A percentile compares a stretch with the other conserved stretches of the same genome.
These are phyloP conservation scores for Corydoras maculifer DNA, from an alignment of 2,113 vertebrate genomes.

Conservation along the genomic window DNA sequence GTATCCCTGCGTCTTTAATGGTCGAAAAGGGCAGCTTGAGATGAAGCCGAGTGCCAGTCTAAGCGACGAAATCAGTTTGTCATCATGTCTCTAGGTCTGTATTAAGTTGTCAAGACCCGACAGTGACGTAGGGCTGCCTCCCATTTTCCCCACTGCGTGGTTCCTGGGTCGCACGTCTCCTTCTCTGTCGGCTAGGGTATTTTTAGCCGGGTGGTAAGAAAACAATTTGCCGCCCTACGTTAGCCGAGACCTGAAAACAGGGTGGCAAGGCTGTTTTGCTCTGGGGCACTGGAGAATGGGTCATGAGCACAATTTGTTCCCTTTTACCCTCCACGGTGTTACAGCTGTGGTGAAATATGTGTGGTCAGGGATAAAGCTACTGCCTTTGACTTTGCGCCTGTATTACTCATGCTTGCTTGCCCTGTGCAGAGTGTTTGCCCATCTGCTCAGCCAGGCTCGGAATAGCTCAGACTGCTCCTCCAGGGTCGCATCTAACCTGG, in stretches of 20 bases:
- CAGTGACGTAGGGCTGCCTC: slow-evolving; percentile 11
- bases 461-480: slow-evolving; percentile 39
- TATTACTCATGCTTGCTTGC: slow-evolving; percentile 23
- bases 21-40: no score
- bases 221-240: slow-evolving; percentile 25
- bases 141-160: slow-evolving; percentile 9
- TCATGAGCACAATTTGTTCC: slow-evolving; percentile 18
- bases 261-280: slow-evolving; percentile 6
- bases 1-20: no score
- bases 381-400: slow-evolving; percentile 25
- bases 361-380: slow-evolving; percentile 21
- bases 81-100: not conserved
- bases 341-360: slow-evolving; percentile 13
- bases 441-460: slow-evolving; percentile 43
- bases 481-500: slow-evolving; percentile 34
- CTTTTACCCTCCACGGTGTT: slow-evolving; percentile 7
- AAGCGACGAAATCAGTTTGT: slow-evolving; percentile 9
- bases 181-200: slow-evolving; percentile 29
- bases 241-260: slow-evolving; percentile 13
- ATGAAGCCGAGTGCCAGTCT: not conserved
- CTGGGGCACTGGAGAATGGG: not conserved
- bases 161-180: slow-evolving; percentile 13
- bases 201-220: slow-evolving; percentile 33
- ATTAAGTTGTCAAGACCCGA: slow-evolving; percentile 15
- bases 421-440: slow-evolving; percentile 31